phyloP scores from a whole-genome alignment of 2,797 vertebrate genomes.

The Falco concolor region DNA sequence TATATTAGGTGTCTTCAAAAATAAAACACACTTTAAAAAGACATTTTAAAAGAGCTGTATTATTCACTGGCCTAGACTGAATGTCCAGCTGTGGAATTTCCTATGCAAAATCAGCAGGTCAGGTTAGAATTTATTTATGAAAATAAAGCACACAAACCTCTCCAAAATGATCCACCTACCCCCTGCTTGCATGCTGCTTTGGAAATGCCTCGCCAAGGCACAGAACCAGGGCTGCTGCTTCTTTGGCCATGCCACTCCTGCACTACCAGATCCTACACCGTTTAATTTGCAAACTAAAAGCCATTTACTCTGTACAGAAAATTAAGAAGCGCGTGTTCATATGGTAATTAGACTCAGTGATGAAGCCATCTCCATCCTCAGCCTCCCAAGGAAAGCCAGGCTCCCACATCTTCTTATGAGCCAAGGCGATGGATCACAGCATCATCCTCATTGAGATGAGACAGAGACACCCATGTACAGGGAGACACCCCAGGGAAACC shows the following conservation, averaged over 20 bases:
- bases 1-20: background rate
- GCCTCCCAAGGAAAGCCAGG: background rate
- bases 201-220: background rate
- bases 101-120: background rate
- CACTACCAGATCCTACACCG: background rate
- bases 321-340: background rate
- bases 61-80: background rate
- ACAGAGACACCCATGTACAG: accelerated
- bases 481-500: background rate
- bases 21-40: background rate
- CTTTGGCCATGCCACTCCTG: background rate
- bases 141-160: background rate
- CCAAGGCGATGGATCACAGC: background rate
- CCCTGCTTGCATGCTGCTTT: background rate
- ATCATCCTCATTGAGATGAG: background rate
- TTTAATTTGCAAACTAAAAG: background rate
- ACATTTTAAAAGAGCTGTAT: background rate
- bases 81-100: background rate
- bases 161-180: background rate
- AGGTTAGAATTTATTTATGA: background rate
- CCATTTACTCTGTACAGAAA: background rate
- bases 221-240: background rate
- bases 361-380: background rate
- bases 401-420: background rate
- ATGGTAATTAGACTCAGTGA: background rate